Conservation (phyloP, 2,113 vertebrate species). For the Suricata suricatta region DNA sequence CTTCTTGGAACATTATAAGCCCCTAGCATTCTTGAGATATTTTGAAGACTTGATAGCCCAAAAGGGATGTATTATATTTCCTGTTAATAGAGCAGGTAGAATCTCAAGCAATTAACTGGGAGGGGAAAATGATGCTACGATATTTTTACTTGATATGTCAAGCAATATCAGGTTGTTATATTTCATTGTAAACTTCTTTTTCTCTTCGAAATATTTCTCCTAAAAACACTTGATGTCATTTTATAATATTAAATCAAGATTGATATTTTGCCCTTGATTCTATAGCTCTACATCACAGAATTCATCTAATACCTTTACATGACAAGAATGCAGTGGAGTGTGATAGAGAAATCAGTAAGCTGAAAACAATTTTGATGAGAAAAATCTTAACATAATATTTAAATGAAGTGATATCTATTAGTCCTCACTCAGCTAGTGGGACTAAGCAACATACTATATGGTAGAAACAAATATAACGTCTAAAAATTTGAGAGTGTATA, state of each 20-base stretch:
- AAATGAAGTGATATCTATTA: background rate
- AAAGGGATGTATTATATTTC: background rate
- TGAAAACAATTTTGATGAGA: constrained; percentile 29
- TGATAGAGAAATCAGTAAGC: constrained; percentile 34
- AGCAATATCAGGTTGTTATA: background rate
- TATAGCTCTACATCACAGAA: background rate
- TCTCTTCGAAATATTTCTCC: background rate
- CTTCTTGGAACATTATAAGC: background rate
- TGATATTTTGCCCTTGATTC: constrained; percentile 34
- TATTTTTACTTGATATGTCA: constrained; percentile 28
- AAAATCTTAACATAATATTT: constrained; percentile 26
- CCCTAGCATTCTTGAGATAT: background rate
- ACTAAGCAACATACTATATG: background rate
- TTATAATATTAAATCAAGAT: constrained; percentile 32
- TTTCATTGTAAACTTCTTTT: background rate
- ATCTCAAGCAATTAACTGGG: background rate
- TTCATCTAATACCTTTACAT: constrained; percentile 14
- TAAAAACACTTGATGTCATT: constrained; percentile 11
- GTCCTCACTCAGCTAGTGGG: background rate
- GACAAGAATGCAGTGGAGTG: background rate
- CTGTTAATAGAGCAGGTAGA: background rate
- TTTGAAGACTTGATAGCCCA: background rate
- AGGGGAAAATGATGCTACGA: background rate
- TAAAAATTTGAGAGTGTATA: background rate
- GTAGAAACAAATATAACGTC: background rate